Evolutionary conservation across 2,888 invertebrate species (phyloP).

Genomic region (Rutpela maculata): DNA sequence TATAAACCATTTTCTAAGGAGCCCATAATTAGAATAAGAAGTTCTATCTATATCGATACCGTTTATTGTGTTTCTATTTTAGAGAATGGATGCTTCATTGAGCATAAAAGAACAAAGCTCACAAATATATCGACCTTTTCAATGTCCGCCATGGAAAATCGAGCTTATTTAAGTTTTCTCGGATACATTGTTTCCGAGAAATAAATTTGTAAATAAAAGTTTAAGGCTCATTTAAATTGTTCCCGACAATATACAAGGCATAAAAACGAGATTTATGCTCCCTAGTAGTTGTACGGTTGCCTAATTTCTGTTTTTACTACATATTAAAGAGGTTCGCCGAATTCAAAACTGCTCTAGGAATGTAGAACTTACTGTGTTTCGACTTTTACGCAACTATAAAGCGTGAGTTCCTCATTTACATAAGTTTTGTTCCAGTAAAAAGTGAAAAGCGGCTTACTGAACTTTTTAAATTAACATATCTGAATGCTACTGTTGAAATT

Average conservation of each 20-base stretch:
- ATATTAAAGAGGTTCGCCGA: slow-evolving; percentile 8
- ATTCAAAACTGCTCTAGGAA: neutral
- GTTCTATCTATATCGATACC: neutral
- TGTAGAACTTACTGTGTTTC: neutral
- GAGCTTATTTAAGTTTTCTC: neutral
- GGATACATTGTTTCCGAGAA: slow-evolving; percentile 10
- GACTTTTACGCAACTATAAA: neutral
- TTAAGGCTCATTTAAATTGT: slow-evolving; percentile 24
- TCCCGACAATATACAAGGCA: neutral
- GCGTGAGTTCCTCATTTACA: neutral
- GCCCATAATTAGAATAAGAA: neutral
- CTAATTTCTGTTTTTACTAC: slow-evolving; percentile 24
- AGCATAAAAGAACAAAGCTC: neutral
- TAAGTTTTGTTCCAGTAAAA: too few relatives aligned
- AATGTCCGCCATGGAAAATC: neutral
- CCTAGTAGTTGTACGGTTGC: neutral
- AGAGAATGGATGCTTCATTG: neutral
- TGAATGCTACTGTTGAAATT: too few relatives aligned
- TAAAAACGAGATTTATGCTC: slow-evolving; percentile 11
- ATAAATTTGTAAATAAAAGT: slow-evolving; percentile 25
- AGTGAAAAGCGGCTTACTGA: too few relatives aligned
- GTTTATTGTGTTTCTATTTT: neutral
- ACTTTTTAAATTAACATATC: too few relatives aligned
- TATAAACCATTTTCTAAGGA: neutral
- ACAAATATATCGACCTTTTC: neutral